Conservation (phyloP, 1,140 invertebrate genomes). For the Wasmannia auropunctata region DNA sequence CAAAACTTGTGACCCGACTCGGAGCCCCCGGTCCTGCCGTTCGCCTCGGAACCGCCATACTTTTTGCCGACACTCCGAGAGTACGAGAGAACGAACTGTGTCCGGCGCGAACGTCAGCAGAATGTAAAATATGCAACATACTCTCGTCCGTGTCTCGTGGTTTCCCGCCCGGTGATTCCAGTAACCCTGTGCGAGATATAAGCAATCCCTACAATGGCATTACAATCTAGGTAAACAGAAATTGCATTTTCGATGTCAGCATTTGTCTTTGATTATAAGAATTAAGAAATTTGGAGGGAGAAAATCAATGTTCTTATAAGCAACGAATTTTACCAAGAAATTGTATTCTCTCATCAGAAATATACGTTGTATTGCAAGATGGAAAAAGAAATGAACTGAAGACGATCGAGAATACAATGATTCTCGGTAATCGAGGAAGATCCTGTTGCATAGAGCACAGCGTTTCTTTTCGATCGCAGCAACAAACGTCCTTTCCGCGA, state of each 20-base stretch:
- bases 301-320: not conserved
- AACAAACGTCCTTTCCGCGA: not conserved
- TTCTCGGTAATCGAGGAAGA: conserved; percentile 1
- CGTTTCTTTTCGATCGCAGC: not conserved
- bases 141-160: not conserved
- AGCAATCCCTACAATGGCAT: not conserved
- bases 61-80: conserved; percentile 81
- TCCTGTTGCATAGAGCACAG: not conserved
- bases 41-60: conserved; percentile 78
- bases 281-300: not conserved
- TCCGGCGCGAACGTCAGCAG: conserved; percentile 80
- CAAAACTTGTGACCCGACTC: conserved; percentile 79
- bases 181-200: not conserved
- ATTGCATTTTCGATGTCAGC: not conserved
- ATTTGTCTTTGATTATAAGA: not conserved
- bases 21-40: conserved; percentile 68
- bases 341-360: not conserved
- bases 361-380: not conserved
- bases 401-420: not conserved
- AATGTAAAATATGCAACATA: conserved; percentile 84
- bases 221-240: conserved; percentile 14
- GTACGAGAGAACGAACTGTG: conserved; percentile 74
- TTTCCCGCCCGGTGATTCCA: not conserved
- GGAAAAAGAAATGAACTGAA: not conserved
- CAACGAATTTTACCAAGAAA: not conserved